Conservation (phyloP, 2,797 vertebrate species). For the Picus viridis region DNA sequence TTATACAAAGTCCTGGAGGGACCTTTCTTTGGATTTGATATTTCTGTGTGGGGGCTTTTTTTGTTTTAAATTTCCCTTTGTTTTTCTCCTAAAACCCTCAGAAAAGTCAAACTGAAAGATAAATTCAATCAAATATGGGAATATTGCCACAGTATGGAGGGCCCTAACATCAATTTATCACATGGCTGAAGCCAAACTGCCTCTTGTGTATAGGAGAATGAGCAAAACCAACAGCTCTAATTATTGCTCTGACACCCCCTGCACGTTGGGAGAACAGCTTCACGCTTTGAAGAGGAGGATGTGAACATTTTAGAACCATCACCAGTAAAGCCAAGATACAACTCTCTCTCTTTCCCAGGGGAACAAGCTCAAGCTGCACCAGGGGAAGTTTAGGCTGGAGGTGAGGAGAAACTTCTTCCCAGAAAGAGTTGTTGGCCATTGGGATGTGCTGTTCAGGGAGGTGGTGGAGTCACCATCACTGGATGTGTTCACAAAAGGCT, state of each 20-base stretch:
- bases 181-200: neutral
- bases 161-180: neutral
- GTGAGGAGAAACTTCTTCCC: too few species aligned
- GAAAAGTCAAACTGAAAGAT: neutral
- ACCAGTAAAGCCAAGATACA: neutral
- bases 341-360: neutral
- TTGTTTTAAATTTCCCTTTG: neutral
- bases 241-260: neutral
- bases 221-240: neutral
- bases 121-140: neutral
- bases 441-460: too few species aligned
- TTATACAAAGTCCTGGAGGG: fast-evolving
- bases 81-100: neutral
- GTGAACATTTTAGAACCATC: neutral
- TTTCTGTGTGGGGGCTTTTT: neutral
- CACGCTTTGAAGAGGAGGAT: neutral
- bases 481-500: too few species aligned
- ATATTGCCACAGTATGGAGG: neutral
- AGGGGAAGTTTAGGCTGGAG: too few species aligned
- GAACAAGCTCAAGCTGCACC: neutral
- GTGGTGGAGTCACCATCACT: too few species aligned
- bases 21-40: neutral
- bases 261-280: neutral
- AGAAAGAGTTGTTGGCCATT: too few species aligned
- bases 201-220: neutral